Conservation (phyloP, 2,113 vertebrate genomes). For the Syngnathus floridae region DNA sequence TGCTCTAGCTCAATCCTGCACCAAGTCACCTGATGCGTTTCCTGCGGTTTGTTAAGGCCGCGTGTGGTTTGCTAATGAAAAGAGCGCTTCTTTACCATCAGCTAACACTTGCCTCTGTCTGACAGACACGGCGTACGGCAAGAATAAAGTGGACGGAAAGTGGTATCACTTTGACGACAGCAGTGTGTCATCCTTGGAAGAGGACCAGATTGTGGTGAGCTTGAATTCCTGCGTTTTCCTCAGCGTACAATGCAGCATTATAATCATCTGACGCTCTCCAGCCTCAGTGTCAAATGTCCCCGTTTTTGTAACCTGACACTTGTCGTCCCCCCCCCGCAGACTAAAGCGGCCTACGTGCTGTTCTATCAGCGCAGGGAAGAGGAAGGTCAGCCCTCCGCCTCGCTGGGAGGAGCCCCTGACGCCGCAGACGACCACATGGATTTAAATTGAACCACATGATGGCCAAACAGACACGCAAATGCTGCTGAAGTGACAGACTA, state of each 20-base stretch:
- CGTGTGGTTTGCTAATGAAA: background rate
- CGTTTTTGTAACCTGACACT: slow-evolving; percentile 25
- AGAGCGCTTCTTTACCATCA: background rate
- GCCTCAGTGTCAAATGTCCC: slow-evolving; percentile 23
- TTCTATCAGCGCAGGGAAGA: slow-evolving; percentile 88
- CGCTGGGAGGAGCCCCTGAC: slow-evolving; percentile 63
- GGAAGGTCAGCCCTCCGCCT: slow-evolving; percentile 65
- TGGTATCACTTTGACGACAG: slow-evolving; percentile 98
- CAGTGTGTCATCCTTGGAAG: slow-evolving; percentile 84
- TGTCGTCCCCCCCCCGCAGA: slow-evolving; percentile 60
- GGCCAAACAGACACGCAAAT: slow-evolving; percentile 51
- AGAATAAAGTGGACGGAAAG: slow-evolving; percentile 85
- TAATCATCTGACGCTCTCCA: slow-evolving; percentile 2
- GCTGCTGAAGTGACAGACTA: slow-evolving; percentile 63
- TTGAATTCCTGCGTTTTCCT: background rate
- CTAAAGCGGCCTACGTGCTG: slow-evolving; percentile 92
- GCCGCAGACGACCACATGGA: slow-evolving; percentile 86
- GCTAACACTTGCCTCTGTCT: slow-evolving; percentile 15
- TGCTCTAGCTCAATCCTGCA: background rate
- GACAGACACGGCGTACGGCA: slow-evolving; percentile 89
- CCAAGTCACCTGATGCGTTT: background rate
- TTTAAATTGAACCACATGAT: slow-evolving; percentile 78
- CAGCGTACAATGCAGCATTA: background rate
- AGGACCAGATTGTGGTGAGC: slow-evolving; percentile 97
- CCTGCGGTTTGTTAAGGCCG: background rate